Evolutionary conservation across 2,888 invertebrate species (phyloP).

Genomic region (Temnothorax rugatulus): DNA sequence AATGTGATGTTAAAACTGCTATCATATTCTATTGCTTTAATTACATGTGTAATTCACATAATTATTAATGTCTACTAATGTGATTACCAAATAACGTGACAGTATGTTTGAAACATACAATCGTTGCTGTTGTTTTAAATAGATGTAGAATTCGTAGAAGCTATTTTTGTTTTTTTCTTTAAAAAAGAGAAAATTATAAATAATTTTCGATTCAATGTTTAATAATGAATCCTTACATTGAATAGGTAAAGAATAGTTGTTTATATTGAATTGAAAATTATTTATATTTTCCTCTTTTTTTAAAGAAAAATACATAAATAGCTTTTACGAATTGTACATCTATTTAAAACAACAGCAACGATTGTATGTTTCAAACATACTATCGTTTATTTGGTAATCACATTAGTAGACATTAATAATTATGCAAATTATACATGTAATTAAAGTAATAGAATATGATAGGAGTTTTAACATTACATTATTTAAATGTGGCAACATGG

Average conservation of each 20-base stretch:
- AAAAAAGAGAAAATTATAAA: too few species aligned
- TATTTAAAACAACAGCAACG: background rate
- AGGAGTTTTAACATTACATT: too few species aligned
- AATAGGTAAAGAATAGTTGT: background rate
- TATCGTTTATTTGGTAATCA: too few species aligned
- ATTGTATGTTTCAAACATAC: too few species aligned
- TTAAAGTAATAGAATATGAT: too few species aligned
- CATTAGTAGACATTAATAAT: too few species aligned
- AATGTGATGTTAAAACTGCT: background rate
- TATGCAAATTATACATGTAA: too few species aligned
- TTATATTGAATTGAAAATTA: background rate
- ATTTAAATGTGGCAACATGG: too few species aligned
- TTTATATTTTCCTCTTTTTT: background rate
- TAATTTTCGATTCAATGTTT: too few species aligned
- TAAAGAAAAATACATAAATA: background rate
- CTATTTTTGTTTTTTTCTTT: too few species aligned
- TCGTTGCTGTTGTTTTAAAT: background rate
- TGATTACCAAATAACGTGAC: background rate
- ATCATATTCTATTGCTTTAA: background rate
- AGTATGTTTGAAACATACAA: background rate
- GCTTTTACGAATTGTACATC: conserved; percentile 3
- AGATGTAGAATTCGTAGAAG: conserved; percentile 1
- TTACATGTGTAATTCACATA: background rate
- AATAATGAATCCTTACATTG: background rate
- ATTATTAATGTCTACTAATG: background rate